A percentile compares a stretch with the other conserved stretches of the same genome.
phyloP scores from a whole-genome alignment of 2,113 vertebrate genomes.

The Aptenodytes patagonicus region DNA sequence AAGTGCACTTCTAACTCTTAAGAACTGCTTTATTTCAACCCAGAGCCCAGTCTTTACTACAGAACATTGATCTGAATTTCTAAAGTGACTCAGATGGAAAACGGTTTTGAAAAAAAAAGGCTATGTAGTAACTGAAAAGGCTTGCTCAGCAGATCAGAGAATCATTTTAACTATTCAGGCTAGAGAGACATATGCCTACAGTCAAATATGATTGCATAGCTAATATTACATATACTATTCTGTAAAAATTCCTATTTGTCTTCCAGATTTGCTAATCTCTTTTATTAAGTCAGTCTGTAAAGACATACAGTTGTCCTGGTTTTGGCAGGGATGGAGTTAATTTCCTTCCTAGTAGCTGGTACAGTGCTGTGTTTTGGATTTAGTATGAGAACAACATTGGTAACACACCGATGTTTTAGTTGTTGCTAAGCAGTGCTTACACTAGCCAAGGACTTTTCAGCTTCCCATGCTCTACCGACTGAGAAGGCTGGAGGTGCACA shows the following conservation, averaged over 20 bases:
- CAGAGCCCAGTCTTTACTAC: background rate
- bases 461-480: too few relatives aligned
- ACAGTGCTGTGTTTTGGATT: too few relatives aligned
- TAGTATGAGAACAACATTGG: too few relatives aligned
- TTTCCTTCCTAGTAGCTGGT: too few relatives aligned
- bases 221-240: background rate
- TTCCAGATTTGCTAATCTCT: background rate
- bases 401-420: too few relatives aligned
- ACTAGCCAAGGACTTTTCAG: too few relatives aligned
- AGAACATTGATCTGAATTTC: slow-evolving; percentile 2
- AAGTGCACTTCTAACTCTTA: background rate
- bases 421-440: too few relatives aligned
- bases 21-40: background rate
- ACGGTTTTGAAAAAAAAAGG: background rate
- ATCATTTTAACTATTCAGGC: background rate
- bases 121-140: background rate
- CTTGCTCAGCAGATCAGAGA: background rate
- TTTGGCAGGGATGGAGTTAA: too few relatives aligned
- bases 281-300: background rate
- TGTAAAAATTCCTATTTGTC: background rate
- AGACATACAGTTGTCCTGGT: background rate
- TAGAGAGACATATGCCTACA: background rate
- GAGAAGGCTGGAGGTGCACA: too few relatives aligned
- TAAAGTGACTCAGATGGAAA: background rate
- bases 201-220: background rate